Base-by-base conservation (phyloP, 1,140 invertebrate species). In the Eurosta solidaginis region DNA sequence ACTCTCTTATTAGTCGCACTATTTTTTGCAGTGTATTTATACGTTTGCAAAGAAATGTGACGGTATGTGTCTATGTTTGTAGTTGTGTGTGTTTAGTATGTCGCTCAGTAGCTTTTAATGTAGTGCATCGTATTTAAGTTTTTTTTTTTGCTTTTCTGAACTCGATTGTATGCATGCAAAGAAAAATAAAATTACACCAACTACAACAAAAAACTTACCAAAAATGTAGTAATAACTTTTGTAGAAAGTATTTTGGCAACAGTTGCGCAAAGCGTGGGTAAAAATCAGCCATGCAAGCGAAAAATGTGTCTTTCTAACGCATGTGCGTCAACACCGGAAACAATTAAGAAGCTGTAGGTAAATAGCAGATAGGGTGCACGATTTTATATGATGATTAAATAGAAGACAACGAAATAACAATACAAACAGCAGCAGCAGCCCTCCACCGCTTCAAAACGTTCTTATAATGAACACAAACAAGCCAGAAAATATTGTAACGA, bases 51-150 rank as follows among this genome's bases (percentile, higher is more conserved):
- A 17, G 36, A 42, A 42, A 3, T 20, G 54, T 33, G 20, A 36
- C 33, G n/a, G 27, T 54, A 10, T 52, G 49, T 33, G 5, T 54
- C 3, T 54, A 25, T 54, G 22, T 6, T 7, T 2, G 27, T 17
- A 36, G 17, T n/a, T 1, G 6, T 63, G 59, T 63, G 17, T 68
- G 59, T 68, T 3, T 54, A n/a, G 45, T 49, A n/a, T 40, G 59
- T n/a, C 33, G 59, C 59, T 68, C 40, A 68, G 59, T 68, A 42
- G 59, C 59, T 68, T 68, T n/a, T 68, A 68, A 68, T 68, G 59
- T 40, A 68, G 59, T 68, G 36, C 59, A 42, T 20, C 59, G 10
- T 20, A 68, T 68, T 68, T n/a, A n/a, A n/a, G n/a, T n/a, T n/a
- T n/a, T n/a, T n/a, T n/a, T n/a, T n/a, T 29, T 68, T 29, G n/a